Conservation (phyloP, 1,140 invertebrate species). For the Eriosoma lanigerum region DNA sequence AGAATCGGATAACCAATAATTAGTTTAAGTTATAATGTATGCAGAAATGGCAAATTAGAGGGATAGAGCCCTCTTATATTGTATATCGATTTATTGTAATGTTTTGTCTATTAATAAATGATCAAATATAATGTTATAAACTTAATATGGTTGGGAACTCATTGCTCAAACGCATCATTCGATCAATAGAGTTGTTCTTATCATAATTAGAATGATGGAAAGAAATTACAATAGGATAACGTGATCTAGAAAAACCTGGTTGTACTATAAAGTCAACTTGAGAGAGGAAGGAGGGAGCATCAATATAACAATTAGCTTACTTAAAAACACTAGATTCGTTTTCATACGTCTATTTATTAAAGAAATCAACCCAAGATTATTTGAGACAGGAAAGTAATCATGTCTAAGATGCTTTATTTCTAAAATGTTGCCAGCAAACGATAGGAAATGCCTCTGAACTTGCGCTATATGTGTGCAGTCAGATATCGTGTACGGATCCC, state of each 20-base stretch:
- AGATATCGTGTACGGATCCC: neutral
- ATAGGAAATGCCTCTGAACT: neutral
- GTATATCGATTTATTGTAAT: no score
- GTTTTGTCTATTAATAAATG: no score
- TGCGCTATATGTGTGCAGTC: neutral
- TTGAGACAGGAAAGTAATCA: no score
- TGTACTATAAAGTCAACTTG: neutral
- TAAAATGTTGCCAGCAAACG: neutral
- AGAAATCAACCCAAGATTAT: no score
- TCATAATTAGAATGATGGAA: neutral
- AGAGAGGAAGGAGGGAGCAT: neutral
- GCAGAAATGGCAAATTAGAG: no score
- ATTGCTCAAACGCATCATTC: neutral
- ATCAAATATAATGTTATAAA: no score
- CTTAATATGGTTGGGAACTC: neutral
- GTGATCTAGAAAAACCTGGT: neutral
- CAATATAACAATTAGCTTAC: neutral
- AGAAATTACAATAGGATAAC: neutral
- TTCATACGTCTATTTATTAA: no score
- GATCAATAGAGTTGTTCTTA: neutral
- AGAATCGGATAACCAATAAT: no score
- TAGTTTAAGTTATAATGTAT: no score
- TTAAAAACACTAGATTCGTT: no score
- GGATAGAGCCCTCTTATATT: no score
- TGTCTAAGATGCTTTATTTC: neutral